Conservation (phyloP, 2,797 vertebrate species). For the Eidolon dupreanum region DNA sequence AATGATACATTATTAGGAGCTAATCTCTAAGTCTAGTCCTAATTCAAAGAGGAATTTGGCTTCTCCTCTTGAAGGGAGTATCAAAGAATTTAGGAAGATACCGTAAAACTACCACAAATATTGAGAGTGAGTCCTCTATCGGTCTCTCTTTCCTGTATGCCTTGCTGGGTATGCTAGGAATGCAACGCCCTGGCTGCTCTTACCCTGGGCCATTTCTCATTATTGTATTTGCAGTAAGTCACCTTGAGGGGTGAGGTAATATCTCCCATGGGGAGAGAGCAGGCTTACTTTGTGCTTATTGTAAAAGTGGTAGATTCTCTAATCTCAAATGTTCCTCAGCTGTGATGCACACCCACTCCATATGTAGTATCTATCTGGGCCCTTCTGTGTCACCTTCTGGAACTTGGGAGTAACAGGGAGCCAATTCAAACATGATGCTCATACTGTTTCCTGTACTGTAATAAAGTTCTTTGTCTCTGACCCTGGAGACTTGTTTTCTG, state of each 20-base stretch:
- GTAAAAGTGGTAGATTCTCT: background rate
- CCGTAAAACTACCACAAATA: background rate
- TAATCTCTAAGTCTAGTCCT: background rate
- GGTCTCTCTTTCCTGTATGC: background rate
- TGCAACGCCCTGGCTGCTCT: background rate
- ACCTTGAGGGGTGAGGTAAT: background rate
- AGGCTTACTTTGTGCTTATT: background rate
- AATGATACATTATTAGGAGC: background rate
- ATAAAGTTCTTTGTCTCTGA: background rate
- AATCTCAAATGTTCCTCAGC: background rate
- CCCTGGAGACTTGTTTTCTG: background rate
- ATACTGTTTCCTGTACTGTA: background rate
- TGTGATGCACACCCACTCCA: background rate
- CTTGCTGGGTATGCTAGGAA: background rate
- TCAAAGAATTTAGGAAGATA: background rate
- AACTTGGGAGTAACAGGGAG: background rate
- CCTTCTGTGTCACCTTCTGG: background rate
- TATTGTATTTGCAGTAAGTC: background rate
- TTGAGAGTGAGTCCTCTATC: background rate
- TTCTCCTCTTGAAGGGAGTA: background rate
- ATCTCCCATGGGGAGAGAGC: background rate
- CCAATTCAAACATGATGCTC: background rate
- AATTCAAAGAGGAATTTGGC: background rate
- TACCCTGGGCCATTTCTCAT: background rate
- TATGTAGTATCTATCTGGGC: background rate